These are phyloP conservation scores for Rallus limicola DNA, from an alignment of 2,113 vertebrate species.

Conservation along the genomic window DNA sequence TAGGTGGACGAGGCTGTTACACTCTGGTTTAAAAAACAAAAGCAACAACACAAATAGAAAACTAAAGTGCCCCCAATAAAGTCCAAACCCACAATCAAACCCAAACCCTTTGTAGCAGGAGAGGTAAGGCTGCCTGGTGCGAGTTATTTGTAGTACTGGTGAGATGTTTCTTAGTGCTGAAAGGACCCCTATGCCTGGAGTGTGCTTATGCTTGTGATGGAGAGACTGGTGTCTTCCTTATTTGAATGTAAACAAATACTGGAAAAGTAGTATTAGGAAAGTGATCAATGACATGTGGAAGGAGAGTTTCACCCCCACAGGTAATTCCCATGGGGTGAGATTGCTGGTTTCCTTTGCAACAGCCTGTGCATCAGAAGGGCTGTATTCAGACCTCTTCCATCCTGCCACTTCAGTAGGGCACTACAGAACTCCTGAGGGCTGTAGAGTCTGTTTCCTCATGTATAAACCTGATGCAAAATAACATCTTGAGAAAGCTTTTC, in stretches of 20 bases:
- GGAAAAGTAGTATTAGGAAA: neutral
- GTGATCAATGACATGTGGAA: neutral
- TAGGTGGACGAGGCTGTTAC: neutral
- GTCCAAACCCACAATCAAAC: fast-evolving
- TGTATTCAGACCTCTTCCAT: fast-evolving
- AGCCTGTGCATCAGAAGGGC: neutral
- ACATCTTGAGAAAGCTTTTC: neutral
- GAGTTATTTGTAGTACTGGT: neutral
- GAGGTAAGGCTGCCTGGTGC: neutral
- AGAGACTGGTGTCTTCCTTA: neutral
- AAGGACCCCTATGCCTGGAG: neutral
- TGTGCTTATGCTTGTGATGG: neutral
- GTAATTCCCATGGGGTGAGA: neutral
- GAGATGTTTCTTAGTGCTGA: fast-evolving
- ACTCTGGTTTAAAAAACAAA: neutral
- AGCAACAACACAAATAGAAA: neutral
- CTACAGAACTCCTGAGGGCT: neutral
- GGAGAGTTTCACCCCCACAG: neutral
- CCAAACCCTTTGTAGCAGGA: fast-evolving
- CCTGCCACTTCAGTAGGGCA: neutral
- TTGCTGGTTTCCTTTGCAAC: neutral
- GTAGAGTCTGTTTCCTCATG: fast-evolving
- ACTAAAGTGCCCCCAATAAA: fast-evolving
- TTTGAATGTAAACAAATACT: neutral
- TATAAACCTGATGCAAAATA: neutral